Base-by-base conservation (phyloP, 2,888 invertebrate species). In the Noctua janthe region DNA sequence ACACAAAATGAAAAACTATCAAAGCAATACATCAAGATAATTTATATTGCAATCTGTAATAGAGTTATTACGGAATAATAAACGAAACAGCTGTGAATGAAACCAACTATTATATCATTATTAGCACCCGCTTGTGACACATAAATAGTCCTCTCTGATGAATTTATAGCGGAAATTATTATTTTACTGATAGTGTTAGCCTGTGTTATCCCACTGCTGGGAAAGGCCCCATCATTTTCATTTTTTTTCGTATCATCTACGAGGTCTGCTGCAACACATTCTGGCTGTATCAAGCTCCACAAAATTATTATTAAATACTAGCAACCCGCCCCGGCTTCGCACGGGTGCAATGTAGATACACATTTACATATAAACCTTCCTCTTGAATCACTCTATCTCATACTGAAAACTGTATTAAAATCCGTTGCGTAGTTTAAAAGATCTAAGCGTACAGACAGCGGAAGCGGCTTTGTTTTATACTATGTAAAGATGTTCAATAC, bases 31-130 rank as follows among this genome's bases (percentile, higher is more conserved):
- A 80, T 85, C 85, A 86, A 78, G 59, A 88, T 78, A 78, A 81
- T 78, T 85, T 87, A 78, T 81, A 64, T 74, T 49, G 85, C 75
- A 85, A 81, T 66, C 64, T 47, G 49, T 85, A 78, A 77, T 88
- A 76, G 43, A 80, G 76, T 51, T 77, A 80, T 79, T 84, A 79
- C 39, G 64, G 10, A 67, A 49, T 75, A 80, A 72, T 76, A 47
- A 81, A 74, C n/a, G 59, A 77, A 76, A 77, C 66, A 76, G 47
- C 76, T 74, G 74, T 62, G 66, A 80, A 80, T 80, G 7, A 56
- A 66, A 76, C 73, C n/a, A n/a, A 72, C 59, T 56, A 83, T 78
- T 83, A 39, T 71, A 29, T 29, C 39, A 59, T 71, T 83, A 66
- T 82, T 76, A 83, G n/a, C 62, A 87, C 71, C 71, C 23, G 11